Base-by-base conservation (phyloP, 2,797 vertebrate genomes). In the Sebastes taczanowskii region DNA sequence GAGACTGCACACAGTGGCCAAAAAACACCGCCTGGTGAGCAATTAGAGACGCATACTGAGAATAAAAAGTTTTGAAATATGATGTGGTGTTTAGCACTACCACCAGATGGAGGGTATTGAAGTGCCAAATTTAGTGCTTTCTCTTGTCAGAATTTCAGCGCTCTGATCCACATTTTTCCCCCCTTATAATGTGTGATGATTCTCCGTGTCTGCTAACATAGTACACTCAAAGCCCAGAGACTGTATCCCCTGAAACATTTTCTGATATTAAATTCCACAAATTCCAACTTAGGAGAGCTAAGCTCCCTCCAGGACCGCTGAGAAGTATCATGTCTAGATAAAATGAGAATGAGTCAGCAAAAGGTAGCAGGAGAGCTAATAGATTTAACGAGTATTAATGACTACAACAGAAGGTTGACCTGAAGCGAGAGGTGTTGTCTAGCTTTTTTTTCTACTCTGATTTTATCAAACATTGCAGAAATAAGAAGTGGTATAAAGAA, bases 251-350 rank as follows among this genome's bases (percentile, higher is more conserved):
- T 75, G 29, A 88, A 88, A 88, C 69, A 74, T 78, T 80, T 89
- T 86, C 68, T 84, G 76, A 91, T 91, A 93, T 92, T 91, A 88
- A 90, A 91, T 92, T 89, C 89, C 86, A 79, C 82, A 89, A 85
- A 85, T 90, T 92, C 90, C 88, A 85, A 64, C 71, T 74, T 69
- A 67, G 58, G 49, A 72, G 74, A 66, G 75, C 70, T 62, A 59
- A 86, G 75, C 79, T 86, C 78, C 73, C 85, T 70, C 32, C 65
- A 77, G 53, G 84, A 88, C 76, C 79, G 62, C 52, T 58, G 73
- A 83, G 78, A 87, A 83, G 84, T 79, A 80, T 85, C 30, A 64
- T 81, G 53, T 75, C 77, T 66, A 30, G 56, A 86, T 88, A 56
- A 81, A 88, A 91, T 78, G 65, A 78, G 82, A 85, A 52, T 78